Percentiles rank a stretch among this genome's conserved stretches.
phyloP scores from a whole-genome alignment of 2,113 vertebrate genomes.

The Microtus richardsoni region DNA sequence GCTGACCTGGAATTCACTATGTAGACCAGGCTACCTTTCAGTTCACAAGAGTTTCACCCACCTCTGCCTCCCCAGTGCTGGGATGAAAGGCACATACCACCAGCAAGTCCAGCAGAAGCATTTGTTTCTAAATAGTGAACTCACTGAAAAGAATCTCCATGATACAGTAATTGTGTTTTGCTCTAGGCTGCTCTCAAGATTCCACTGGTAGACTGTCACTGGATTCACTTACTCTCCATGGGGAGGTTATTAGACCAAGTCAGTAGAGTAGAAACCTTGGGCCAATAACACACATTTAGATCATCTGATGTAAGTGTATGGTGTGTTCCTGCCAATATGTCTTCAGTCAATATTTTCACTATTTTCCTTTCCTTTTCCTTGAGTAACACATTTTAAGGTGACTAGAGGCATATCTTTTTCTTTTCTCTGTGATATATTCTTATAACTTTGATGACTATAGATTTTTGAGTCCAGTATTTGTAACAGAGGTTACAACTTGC shows the following conservation, averaged over 20 bases:
- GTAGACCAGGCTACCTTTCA: not conserved
- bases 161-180: not conserved
- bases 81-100: not conserved
- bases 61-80: not conserved
- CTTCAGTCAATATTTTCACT: constrained; percentile 37
- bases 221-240: not conserved
- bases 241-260: not conserved
- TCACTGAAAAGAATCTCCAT: not conserved
- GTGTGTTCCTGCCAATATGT: not conserved
- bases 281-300: not conserved
- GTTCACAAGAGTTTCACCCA: not conserved
- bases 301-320: not conserved
- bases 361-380: not conserved
- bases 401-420: not conserved
- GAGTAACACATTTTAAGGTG: not conserved
- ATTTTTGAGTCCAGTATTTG: not conserved
- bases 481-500: constrained; percentile 56
- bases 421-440: not conserved
- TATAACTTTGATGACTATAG: constrained; percentile 13
- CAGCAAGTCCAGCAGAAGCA: not conserved
- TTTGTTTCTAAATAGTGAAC: not conserved
- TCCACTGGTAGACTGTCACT: not conserved
- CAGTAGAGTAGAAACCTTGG: not conserved
- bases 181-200: not conserved
- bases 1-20: not conserved